A percentile compares a stretch with the other conserved stretches of the same genome.
Evolutionary conservation across 2,888 invertebrate genomes (phyloP).

Genomic region (Linnaemya tessellans): DNA sequence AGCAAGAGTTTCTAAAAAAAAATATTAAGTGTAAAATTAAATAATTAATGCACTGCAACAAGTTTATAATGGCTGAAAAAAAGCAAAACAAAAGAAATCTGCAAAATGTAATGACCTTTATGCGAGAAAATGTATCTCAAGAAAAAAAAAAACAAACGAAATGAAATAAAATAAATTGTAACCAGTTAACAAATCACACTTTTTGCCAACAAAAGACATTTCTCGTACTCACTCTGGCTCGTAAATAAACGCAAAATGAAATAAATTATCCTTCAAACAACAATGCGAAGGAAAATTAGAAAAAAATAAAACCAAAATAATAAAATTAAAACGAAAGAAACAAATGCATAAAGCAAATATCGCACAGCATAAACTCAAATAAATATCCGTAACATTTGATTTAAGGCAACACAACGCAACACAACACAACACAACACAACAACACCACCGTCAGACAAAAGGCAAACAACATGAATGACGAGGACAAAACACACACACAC

Average conservation of each 20-base stretch:
- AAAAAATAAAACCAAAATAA: slow-evolving; percentile 36
- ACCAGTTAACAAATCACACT: slow-evolving; percentile 68
- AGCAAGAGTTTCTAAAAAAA: not conserved
- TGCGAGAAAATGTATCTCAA: slow-evolving; percentile 27
- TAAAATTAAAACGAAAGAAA: slow-evolving; percentile 8
- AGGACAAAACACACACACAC: slow-evolving; percentile 29
- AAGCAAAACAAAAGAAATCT: slow-evolving; percentile 28
- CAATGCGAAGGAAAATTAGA: slow-evolving; percentile 59
- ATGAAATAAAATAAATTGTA: slow-evolving; percentile 37
- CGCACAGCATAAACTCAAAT: slow-evolving; percentile 42
- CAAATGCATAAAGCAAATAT: slow-evolving; percentile 57
- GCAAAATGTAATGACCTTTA: slow-evolving; percentile 56
- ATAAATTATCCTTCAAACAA: slow-evolving; percentile 67
- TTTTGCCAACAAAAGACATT: slow-evolving; percentile 44
- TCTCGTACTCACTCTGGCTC: slow-evolving; percentile 23
- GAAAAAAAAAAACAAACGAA: not conserved
- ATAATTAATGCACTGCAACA: slow-evolving; percentile 41
- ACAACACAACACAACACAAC: not conserved
- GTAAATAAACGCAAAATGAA: slow-evolving; percentile 50
- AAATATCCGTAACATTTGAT: slow-evolving; percentile 54
- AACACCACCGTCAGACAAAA: no score
- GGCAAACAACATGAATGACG: slow-evolving; percentile 50
- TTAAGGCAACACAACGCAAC: slow-evolving; percentile 47
- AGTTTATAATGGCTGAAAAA: slow-evolving; percentile 25
- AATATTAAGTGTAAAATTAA: slow-evolving; percentile 26